phyloP scores from a whole-genome alignment of 2,113 vertebrate species.

The Pteropus alecto region DNA sequence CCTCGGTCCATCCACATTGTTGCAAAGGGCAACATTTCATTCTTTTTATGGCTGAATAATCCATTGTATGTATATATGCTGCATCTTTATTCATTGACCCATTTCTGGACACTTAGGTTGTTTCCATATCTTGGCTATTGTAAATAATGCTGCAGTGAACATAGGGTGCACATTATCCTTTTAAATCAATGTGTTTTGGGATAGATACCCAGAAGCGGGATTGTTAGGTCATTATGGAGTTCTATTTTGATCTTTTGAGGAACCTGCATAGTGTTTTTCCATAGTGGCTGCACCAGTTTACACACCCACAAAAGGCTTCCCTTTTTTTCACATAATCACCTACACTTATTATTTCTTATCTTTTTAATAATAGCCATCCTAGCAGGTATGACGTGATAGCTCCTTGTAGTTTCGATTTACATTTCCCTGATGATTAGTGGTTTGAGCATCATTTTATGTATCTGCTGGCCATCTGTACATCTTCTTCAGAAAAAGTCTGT shows the following conservation, averaged over 20 bases:
- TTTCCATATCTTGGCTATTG: neutral
- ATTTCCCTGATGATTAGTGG: neutral
- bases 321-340: neutral
- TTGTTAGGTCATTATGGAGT: neutral
- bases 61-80: neutral
- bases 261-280: neutral
- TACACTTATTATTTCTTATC: neutral
- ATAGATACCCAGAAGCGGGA: neutral
- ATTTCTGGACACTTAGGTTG: neutral
- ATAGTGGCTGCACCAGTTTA: neutral
- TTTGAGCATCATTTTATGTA: neutral
- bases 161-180: fast-evolving
- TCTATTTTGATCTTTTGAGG: neutral
- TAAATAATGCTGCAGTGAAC: neutral
- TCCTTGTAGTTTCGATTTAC: neutral
- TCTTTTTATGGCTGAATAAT: neutral
- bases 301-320: neutral
- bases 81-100: neutral
- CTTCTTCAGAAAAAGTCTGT: neutral
- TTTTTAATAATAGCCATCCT: neutral
- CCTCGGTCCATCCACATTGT: neutral
- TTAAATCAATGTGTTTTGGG: neutral
- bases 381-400: neutral
- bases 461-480: neutral
- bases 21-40: neutral